Evolutionary conservation across 2,797 vertebrate species (phyloP).

Genomic region (Argyrosomus regius): DNA sequence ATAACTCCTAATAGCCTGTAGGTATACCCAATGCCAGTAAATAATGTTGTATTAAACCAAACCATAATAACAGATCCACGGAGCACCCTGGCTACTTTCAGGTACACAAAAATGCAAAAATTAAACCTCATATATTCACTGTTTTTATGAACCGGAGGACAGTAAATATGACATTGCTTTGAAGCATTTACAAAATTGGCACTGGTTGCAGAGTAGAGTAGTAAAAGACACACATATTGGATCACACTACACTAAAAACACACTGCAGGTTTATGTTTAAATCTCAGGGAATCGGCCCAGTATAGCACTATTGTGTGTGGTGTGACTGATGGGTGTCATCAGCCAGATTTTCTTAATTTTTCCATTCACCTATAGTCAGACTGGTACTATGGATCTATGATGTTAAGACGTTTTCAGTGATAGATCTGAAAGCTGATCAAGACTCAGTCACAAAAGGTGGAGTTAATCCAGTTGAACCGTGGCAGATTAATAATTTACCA

Average conservation of each 20-base stretch:
- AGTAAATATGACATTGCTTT: neutral
- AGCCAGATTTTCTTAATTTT: neutral
- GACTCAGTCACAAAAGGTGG: no score
- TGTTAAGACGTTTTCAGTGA: no score
- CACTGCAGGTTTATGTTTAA: neutral
- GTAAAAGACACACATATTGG: neutral
- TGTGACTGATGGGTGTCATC: no score
- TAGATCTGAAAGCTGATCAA: no score
- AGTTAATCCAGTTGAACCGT: no score
- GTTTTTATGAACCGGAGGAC: neutral
- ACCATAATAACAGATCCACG: neutral
- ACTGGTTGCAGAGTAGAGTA: neutral
- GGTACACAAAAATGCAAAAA: neutral
- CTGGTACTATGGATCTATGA: no score
- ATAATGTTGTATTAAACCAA: constrained; percentile 6
- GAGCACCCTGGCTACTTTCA: neutral
- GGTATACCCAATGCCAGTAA: constrained; percentile 12
- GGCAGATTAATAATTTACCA: neutral
- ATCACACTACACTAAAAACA: neutral
- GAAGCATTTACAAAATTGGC: neutral
- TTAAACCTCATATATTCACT: constrained; percentile 9
- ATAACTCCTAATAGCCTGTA: constrained; percentile 37
- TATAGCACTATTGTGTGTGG: neutral
- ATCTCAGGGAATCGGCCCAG: neutral
- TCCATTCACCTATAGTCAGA: neutral